Conservation (phyloP, 1,140 invertebrate species). For the Papilio xuthus region DNA sequence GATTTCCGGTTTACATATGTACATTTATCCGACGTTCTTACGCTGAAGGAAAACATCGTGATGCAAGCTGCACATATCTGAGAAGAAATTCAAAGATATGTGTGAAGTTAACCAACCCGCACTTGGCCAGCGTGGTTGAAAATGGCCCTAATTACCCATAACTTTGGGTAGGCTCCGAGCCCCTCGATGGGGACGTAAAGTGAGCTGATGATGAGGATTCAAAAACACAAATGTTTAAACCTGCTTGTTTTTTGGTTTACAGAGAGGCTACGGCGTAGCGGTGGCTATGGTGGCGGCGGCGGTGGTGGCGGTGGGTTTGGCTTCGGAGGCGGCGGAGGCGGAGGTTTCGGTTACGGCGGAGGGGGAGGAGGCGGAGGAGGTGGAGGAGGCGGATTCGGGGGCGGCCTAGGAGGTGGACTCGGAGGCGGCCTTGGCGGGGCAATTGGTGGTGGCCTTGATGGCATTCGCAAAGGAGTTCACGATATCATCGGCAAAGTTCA, state of each 20-base stretch:
- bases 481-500: slow-evolving; percentile 51
- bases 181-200: too few species aligned
- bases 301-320: slow-evolving; percentile 50
- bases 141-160: too few species aligned
- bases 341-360: slow-evolving; percentile 45
- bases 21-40: too few species aligned
- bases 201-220: too few species aligned
- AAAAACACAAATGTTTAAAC: slow-evolving; percentile 22
- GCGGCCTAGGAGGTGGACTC: slow-evolving; percentile 36
- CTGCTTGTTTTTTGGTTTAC: slow-evolving; percentile 46
- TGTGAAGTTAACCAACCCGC: too few species aligned
- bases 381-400: slow-evolving; percentile 44
- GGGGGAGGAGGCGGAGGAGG: slow-evolving; percentile 48
- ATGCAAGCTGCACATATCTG: too few species aligned
- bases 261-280: slow-evolving; percentile 71
- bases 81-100: too few species aligned
- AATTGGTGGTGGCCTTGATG: slow-evolving; percentile 50
- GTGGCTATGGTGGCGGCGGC: slow-evolving; percentile 50
- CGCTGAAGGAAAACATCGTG: too few species aligned
- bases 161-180: too few species aligned
- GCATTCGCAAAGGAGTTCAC: slow-evolving; percentile 54
- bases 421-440: slow-evolving; percentile 45
- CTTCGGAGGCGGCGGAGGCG: slow-evolving; percentile 53
- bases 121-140: too few species aligned
- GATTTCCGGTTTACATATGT: too few species aligned